Evolutionary conservation across 2,113 vertebrate genomes (phyloP).

Genomic region (Mobula hypostoma): DNA sequence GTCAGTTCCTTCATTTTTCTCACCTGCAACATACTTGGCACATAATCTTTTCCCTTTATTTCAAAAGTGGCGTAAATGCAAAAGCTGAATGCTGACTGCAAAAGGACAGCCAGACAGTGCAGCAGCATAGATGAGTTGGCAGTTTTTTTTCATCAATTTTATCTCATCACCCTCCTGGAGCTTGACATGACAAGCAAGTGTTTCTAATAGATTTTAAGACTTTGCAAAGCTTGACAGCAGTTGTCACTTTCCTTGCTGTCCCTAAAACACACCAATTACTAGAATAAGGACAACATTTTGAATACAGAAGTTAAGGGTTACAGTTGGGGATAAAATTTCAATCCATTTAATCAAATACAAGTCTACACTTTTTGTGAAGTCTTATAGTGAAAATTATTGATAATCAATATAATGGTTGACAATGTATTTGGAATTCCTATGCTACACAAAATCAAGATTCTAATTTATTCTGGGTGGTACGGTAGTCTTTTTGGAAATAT

Average conservation of each 20-base stretch:
- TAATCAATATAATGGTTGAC: no score
- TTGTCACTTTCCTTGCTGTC: background rate
- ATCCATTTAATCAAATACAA: no score
- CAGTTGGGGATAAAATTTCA: no score
- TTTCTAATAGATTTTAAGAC: background rate
- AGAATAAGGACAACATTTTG: background rate
- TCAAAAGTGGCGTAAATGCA: background rate
- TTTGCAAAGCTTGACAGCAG: background rate
- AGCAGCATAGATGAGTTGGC: slow-evolving; percentile 8
- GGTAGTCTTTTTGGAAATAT: no score
- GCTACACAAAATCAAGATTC: no score
- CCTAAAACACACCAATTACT: background rate
- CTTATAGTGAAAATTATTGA: no score
- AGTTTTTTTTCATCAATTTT: background rate
- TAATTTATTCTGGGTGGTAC: no score
- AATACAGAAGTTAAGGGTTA: background rate
- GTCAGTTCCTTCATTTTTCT: background rate
- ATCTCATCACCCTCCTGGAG: slow-evolving; percentile 1
- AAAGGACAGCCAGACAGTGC: no score
- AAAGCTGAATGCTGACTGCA: no score
- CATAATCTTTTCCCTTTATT: no score
- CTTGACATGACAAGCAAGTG: background rate
- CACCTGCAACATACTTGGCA: background rate
- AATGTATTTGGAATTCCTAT: no score
- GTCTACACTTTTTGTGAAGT: no score